Conservation (phyloP, 2,797 vertebrate genomes). For the Manis crassicaudata region DNA sequence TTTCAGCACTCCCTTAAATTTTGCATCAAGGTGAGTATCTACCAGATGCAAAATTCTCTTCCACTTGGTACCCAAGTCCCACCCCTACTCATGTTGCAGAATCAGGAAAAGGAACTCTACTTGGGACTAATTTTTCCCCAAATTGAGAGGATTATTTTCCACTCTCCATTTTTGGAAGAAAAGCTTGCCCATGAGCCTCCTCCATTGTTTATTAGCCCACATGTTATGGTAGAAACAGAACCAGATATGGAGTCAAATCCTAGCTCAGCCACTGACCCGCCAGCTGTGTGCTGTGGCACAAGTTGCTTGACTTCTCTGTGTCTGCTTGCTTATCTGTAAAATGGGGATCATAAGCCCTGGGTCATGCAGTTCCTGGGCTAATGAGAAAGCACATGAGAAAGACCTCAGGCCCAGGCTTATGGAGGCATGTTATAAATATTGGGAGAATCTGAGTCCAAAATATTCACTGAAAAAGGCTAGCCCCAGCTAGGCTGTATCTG, state of each 20-base stretch:
- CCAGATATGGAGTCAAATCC: background rate
- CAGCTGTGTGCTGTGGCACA: background rate
- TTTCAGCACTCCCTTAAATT: background rate
- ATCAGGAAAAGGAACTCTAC: background rate
- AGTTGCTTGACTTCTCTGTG: background rate
- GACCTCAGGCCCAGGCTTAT: background rate
- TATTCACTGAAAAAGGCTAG: background rate
- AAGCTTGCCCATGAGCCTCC: background rate
- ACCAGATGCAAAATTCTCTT: background rate
- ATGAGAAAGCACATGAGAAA: background rate
- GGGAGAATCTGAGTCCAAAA: background rate
- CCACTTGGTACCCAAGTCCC: background rate
- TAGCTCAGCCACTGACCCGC: background rate
- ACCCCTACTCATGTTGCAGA: background rate
- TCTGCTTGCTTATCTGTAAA: background rate
- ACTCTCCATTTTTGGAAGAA: conserved; percentile 7
- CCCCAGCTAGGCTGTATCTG: background rate
- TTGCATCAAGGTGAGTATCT: background rate
- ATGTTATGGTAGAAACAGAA: background rate
- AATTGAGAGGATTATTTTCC: background rate
- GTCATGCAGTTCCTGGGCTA: background rate
- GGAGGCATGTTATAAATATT: background rate
- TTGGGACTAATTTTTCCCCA: background rate
- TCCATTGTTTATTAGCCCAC: background rate
- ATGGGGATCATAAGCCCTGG: background rate